These are phyloP conservation scores for Panulirus ornatus DNA, from an alignment of 1,140 invertebrate species.

Conservation along the genomic window DNA sequence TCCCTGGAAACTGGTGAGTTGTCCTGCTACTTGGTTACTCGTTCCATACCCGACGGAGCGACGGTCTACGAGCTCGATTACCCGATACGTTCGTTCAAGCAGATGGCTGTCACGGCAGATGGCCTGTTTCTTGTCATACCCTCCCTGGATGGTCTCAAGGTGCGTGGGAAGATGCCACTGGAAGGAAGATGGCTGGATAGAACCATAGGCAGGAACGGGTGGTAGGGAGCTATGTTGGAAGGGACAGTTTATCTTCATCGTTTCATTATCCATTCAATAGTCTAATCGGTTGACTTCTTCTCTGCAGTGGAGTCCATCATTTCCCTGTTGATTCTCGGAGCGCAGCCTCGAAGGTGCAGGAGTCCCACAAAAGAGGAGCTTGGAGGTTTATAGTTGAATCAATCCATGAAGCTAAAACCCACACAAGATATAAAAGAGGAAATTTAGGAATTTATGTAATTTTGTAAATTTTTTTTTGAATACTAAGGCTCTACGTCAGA, in stretches of 20 bases:
- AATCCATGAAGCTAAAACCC: too few species aligned
- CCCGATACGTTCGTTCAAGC: conserved; percentile 84
- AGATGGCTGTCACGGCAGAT: conserved; percentile 89
- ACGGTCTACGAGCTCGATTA: conserved; percentile 89
- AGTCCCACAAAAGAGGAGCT: too few species aligned
- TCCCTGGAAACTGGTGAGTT: conserved; percentile 59
- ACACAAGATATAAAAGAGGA: background rate
- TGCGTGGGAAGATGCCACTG: background rate
- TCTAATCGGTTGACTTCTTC: too few species aligned
- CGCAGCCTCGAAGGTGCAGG: too few species aligned
- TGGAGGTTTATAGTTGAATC: too few species aligned
- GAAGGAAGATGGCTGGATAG: background rate
- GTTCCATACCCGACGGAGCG: conserved; percentile 82
- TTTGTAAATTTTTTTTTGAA: background rate
- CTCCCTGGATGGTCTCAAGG: conserved; percentile 74
- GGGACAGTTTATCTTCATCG: background rate
- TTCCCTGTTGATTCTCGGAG: too few species aligned
- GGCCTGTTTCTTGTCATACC: conserved; percentile 87
- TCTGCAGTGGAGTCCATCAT: too few species aligned
- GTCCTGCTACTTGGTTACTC: conserved; percentile 76
- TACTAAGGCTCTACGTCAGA: too few species aligned
- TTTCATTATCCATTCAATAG: too few species aligned
- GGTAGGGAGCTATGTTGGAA: background rate
- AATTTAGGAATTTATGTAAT: background rate
- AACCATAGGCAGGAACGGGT: background rate